phyloP scores from a whole-genome alignment of 1,140 invertebrate genomes.

The Galleria mellonella region DNA sequence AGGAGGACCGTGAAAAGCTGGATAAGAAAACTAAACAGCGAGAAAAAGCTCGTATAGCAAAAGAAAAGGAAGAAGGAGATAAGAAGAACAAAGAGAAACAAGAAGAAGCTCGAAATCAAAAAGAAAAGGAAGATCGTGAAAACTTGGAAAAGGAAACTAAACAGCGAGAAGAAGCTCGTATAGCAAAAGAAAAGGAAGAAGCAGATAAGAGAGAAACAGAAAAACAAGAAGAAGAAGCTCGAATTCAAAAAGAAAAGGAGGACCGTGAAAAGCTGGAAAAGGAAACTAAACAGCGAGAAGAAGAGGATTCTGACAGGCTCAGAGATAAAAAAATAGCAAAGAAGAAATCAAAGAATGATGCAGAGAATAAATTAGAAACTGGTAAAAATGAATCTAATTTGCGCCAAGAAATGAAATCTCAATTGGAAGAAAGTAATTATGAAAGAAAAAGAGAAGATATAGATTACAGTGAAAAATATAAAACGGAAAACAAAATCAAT shows the following conservation, averaged over 20 bases:
- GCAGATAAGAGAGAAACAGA: slow-evolving; percentile 11
- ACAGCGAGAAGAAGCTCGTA: slow-evolving; percentile 12
- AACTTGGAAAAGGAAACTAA: slow-evolving; percentile 10
- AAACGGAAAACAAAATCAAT: slow-evolving; percentile 4
- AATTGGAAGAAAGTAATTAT: slow-evolving; percentile 6
- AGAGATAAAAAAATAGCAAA: no score
- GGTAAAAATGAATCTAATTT: no score
- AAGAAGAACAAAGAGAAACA: slow-evolving; percentile 14
- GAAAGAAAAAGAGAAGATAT: slow-evolving; percentile 10
- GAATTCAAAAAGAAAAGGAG: slow-evolving; percentile 26
- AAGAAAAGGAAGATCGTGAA: slow-evolving; percentile 11
- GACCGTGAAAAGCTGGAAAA: slow-evolving; percentile 23
- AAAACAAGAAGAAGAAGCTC: slow-evolving; percentile 3
- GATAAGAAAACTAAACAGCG: slow-evolving; percentile 19
- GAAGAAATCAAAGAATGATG: slow-evolving; percentile 5
- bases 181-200: slow-evolving; percentile 20
- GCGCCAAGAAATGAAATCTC: no score
- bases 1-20: slow-evolving; percentile 15
- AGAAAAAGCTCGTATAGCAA: slow-evolving; percentile 17
- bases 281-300: slow-evolving; percentile 14
- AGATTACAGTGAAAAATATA: slow-evolving; percentile 12
- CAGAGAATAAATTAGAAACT: no score
- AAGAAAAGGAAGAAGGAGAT: background rate
- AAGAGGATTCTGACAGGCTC: no score
- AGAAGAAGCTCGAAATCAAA: slow-evolving; percentile 20